A percentile compares a stretch with the other conserved stretches of the same genome.
Evolutionary conservation across 2,797 vertebrate species (phyloP).

Genomic region (Holocentrus rufus): DNA sequence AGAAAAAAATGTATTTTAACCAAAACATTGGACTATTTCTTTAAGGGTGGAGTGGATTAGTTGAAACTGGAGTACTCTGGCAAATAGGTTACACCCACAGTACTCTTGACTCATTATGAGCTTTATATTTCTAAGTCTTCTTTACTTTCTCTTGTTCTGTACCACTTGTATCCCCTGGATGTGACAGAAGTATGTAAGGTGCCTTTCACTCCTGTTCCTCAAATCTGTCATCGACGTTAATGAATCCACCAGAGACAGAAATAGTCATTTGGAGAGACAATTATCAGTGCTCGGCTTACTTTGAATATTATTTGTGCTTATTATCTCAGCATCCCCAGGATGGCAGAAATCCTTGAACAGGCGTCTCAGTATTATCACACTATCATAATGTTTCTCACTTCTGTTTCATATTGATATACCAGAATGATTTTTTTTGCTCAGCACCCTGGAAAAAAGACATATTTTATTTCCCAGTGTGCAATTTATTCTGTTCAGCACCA

Average conservation of each 20-base stretch:
- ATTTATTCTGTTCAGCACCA: slow-evolving; percentile 36
- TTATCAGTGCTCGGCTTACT: not conserved
- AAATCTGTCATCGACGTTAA: not conserved
- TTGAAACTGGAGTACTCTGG: not conserved
- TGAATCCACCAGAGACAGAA: slow-evolving; percentile 14
- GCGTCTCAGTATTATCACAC: slow-evolving; percentile 2
- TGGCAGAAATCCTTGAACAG: not conserved
- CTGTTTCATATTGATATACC: slow-evolving; percentile 20
- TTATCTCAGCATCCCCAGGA: not conserved
- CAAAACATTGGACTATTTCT: too few relatives aligned
- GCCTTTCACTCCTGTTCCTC: too few relatives aligned
- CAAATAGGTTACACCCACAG: not conserved
- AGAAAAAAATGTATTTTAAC: too few relatives aligned
- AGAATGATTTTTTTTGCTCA: slow-evolving; percentile 9
- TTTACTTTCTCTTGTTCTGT: not conserved
- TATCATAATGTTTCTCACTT: slow-evolving; percentile 22
- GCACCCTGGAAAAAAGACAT: slow-evolving; percentile 2
- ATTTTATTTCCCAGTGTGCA: slow-evolving; percentile 29
- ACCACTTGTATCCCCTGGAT: too few relatives aligned
- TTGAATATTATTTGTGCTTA: not conserved
- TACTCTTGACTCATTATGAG: not conserved
- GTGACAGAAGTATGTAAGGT: too few relatives aligned
- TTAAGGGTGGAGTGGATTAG: too few relatives aligned
- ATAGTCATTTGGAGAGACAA: slow-evolving; percentile 10
- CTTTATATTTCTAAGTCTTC: not conserved